Evolutionary conservation across 2,113 vertebrate genomes (phyloP), one percentile per base, ranked within the genome.

Genomic region (Progne subis): DNA sequence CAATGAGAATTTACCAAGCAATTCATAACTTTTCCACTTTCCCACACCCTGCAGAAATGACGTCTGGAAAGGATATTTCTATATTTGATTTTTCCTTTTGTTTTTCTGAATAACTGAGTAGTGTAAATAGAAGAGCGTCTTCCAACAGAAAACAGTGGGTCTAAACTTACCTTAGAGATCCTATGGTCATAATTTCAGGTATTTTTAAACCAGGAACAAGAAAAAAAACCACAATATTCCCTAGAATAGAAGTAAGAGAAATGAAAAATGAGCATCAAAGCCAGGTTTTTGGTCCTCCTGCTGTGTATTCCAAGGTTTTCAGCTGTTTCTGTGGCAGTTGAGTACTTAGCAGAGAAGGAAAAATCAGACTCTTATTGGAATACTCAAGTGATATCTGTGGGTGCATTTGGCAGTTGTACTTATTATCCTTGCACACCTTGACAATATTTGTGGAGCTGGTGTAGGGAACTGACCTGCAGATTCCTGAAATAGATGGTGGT

Each of bases 1-100:
- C 72, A 80, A 64, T 5, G 31, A 12, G 68, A 56, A 11, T 14
- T 88, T 43, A 28, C 11, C 6, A 61, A 31, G 24, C 7, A 8
- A 21, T 46, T 76, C 0, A 15, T 32, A 39, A 5, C 15, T 69
- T 71, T 76, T 13, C 7, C 6, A 4, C 25, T 28, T 68, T 86
- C 5, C 11, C 11, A 50, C 3, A 4, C 12, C 4, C 0, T 0
- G 2, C 49, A 5, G 5, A 69, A 64, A 16, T 7, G 44, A 20
- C 6, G 3, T 19, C 46, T 70, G 19, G 28, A 76, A 75, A 55
- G 23, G 18, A 1, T 28, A 31, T 41, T 71, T 79, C 17, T 63
- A 0, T 57, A 12, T 77, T 41, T 82, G 46, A 3, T n/a, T 69
- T 72, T 72, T 6, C 7, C 28, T 78, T 70, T 57, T 32, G 23